Evolutionary conservation across 2,113 vertebrate genomes (phyloP).

Genomic region (Numenius arquata): DNA sequence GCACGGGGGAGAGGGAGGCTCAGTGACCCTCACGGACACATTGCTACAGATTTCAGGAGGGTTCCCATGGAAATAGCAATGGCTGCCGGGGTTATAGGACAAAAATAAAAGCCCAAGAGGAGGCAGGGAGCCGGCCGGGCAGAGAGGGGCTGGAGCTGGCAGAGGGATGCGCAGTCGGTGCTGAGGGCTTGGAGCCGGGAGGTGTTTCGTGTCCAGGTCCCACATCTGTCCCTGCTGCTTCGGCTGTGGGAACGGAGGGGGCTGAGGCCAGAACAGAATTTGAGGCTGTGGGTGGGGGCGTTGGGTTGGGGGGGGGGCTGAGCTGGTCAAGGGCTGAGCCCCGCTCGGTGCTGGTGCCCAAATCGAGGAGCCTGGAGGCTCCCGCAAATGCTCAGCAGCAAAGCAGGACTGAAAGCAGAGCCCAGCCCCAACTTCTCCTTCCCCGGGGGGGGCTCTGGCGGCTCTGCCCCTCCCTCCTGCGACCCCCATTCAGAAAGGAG

Average conservation of each 20-base stretch:
- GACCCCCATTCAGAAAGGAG: not conserved
- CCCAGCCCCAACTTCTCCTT: rapidly evolving
- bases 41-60: not conserved
- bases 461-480: not conserved
- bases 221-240: not conserved
- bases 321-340: not conserved
- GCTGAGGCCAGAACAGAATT: not conserved
- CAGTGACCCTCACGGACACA: not conserved
- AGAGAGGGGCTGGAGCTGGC: not conserved
- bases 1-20: not conserved
- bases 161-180: not conserved
- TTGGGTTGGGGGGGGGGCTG: not conserved
- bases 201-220: not conserved
- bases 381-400: not conserved
- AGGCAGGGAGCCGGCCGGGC: not conserved
- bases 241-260: rapidly evolving
- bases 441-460: not conserved
- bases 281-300: no score
- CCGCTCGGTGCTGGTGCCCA: rapidly evolving
- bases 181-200: not conserved
- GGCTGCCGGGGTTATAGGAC: not conserved
- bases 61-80: not conserved
- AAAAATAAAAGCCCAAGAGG: not conserved
- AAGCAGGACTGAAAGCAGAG: not conserved
- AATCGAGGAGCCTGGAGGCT: rapidly evolving